phyloP scores from a whole-genome alignment of 2,113 vertebrate species.

The Oncorhynchus gorbuscha region DNA sequence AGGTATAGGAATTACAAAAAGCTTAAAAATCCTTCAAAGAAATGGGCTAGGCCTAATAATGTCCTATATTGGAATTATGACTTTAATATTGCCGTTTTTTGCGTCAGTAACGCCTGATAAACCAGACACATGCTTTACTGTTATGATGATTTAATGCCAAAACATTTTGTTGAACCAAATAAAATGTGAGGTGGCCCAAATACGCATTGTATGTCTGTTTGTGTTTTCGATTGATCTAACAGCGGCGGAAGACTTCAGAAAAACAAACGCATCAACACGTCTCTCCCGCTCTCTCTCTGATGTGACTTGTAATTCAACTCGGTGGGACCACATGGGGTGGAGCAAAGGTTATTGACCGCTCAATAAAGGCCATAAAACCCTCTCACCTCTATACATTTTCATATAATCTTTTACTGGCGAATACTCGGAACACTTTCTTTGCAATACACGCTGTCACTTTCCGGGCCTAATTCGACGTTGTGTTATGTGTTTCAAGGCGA shows the following conservation, averaged over 20 bases:
- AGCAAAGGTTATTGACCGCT: conserved; percentile 34
- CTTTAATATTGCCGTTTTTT: no score
- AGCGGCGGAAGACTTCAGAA: background rate
- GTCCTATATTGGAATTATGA: no score
- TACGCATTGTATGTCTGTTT: background rate
- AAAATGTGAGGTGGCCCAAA: no score
- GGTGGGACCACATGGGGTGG: conserved; percentile 17
- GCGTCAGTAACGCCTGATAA: no score
- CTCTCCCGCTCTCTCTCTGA: background rate
- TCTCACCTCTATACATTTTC: conserved; percentile 24
- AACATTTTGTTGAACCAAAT: no score
- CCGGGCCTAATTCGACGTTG: conserved; percentile 14
- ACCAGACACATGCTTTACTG: no score
- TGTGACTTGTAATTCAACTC: conserved; percentile 29
- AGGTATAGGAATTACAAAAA: no score
- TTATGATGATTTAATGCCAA: no score
- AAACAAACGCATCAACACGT: background rate
- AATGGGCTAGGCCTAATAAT: no score
- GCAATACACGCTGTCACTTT: conserved; percentile 17
- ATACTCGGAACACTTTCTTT: conserved; percentile 24
- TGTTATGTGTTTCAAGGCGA: background rate
- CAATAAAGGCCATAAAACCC: background rate
- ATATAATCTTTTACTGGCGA: conserved; percentile 37
- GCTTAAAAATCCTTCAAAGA: no score
- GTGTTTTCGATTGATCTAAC: background rate